These are phyloP conservation scores for Cotesia chilonis DNA, from an alignment of 1,140 invertebrate genomes.

Conservation along the genomic window DNA sequence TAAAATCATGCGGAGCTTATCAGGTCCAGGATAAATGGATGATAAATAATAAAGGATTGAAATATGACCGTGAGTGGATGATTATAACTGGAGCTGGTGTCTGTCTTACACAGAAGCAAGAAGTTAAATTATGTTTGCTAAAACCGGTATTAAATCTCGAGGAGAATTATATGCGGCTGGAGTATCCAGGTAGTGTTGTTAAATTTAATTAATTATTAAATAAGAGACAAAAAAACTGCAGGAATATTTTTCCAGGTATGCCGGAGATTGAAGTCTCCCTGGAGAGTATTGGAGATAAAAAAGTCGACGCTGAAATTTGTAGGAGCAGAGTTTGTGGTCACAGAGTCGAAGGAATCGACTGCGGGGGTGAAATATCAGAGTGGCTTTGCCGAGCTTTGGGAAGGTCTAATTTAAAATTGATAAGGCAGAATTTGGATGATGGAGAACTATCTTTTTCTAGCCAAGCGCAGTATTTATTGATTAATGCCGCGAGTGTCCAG, in stretches of 20 bases:
- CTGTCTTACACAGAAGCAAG: slow-evolving; percentile 88
- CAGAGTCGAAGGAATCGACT: slow-evolving; percentile 80
- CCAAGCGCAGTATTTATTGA: slow-evolving; percentile 87
- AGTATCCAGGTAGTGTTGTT: slow-evolving; percentile 71
- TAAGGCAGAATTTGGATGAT: slow-evolving; percentile 67
- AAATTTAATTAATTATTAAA: slow-evolving; percentile 14
- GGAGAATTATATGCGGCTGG: slow-evolving; percentile 70
- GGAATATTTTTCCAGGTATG: slow-evolving; percentile 59
- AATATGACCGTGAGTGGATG: slow-evolving; percentile 94
- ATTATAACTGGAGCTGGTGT: slow-evolving; percentile 81
- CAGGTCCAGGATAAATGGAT: slow-evolving; percentile 76
- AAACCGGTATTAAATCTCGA: slow-evolving; percentile 76
- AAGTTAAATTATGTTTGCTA: slow-evolving; percentile 83
- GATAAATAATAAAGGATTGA: slow-evolving; percentile 77
- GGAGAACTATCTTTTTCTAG: slow-evolving; percentile 79
- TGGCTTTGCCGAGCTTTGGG: slow-evolving; percentile 79
- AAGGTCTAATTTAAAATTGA: slow-evolving; percentile 73
- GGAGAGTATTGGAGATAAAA: slow-evolving; percentile 40
- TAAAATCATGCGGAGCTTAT: slow-evolving; percentile 91
- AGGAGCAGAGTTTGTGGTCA: slow-evolving; percentile 87
- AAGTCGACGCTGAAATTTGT: slow-evolving; percentile 66
- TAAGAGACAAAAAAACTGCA: slow-evolving; percentile 33
- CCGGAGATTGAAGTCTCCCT: slow-evolving; percentile 64
- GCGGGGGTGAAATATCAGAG: slow-evolving; percentile 78
- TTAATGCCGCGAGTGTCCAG: slow-evolving; percentile 79